Percentiles rank a stretch among this genome's conserved stretches.
Conservation (phyloP, 2,797 vertebrate genomes). For the Pampus argenteus region DNA sequence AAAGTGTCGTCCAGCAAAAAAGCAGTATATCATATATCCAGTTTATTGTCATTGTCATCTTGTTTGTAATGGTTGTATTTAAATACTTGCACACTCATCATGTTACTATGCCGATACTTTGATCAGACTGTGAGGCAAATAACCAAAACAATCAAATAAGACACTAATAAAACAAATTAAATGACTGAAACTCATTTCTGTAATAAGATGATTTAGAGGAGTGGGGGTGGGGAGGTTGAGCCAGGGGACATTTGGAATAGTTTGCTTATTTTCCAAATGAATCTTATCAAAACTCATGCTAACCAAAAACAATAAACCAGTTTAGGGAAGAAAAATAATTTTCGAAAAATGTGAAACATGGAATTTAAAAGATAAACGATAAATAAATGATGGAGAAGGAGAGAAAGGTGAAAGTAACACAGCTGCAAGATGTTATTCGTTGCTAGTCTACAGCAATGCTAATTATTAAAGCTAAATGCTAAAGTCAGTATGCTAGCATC, state of each 20-base stretch:
- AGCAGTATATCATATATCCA: neutral
- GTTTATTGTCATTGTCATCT: neutral
- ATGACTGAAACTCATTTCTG: constrained; percentile 41
- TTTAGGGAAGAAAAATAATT: neutral
- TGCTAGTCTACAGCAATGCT: neutral
- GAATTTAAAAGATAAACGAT: neutral
- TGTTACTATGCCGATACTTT: neutral
- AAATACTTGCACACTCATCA: neutral
- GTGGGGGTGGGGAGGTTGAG: neutral
- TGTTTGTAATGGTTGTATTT: constrained; percentile 1
- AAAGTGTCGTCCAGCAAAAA: neutral
- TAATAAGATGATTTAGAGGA: constrained; percentile 48
- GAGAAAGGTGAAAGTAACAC: too few relatives aligned
- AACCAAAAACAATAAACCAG: neutral
- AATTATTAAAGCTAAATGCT: neutral
- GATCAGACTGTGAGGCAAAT: neutral
- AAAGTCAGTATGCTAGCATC: neutral
- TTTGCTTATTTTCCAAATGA: constrained; percentile 1
- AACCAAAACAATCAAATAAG: constrained; percentile 27
- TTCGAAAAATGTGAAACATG: neutral
- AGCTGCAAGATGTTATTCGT: too few relatives aligned
- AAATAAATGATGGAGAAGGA: too few relatives aligned
- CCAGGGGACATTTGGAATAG: neutral
- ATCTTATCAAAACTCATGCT: neutral
- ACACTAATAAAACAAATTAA: constrained; percentile 42